Evolutionary conservation across 2,888 invertebrate genomes (phyloP).

Genomic region (Escarpia spicata): DNA sequence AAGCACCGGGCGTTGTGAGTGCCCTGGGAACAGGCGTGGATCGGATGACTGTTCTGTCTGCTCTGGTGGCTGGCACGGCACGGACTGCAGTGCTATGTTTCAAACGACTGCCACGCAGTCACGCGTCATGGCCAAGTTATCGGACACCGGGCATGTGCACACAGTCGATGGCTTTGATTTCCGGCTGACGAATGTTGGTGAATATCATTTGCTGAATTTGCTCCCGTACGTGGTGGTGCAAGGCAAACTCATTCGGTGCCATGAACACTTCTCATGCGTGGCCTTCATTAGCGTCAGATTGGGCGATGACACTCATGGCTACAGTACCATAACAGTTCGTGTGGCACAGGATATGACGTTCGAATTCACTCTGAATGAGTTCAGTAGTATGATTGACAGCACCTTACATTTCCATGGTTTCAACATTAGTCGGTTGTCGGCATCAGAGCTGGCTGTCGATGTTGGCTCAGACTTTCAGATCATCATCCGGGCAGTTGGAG

Average conservation of each 20-base stretch:
- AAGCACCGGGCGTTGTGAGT: conserved; percentile 45
- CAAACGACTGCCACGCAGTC: neutral
- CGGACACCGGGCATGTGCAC: conserved; percentile 44
- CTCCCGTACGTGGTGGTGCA: conserved; percentile 43
- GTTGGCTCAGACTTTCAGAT: conserved; percentile 39
- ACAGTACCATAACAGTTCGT: conserved; percentile 36
- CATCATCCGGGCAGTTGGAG: conserved; percentile 40
- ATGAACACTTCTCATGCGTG: conserved; percentile 48
- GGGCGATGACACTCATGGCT: conserved; percentile 43
- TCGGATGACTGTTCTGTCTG: conserved; percentile 46
- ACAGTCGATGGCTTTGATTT: conserved; percentile 46
- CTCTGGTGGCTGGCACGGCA: conserved; percentile 46
- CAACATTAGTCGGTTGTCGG: conserved; percentile 38
- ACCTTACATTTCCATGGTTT: conserved; percentile 45
- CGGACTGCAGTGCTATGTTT: conserved; percentile 44
- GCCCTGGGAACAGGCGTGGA: conserved; percentile 45
- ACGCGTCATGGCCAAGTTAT: conserved; percentile 35
- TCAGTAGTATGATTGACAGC: conserved; percentile 38
- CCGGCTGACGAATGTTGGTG: conserved; percentile 40
- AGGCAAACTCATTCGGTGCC: conserved; percentile 49
- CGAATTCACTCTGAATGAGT: neutral
- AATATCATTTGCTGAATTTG: conserved; percentile 44
- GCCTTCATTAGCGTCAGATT: conserved; percentile 45
- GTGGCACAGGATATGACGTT: neutral
- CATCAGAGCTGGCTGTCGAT: conserved; percentile 38